Evolutionary conservation across 2,888 invertebrate genomes (phyloP).

Genomic region (Ochropacha duplaris): DNA sequence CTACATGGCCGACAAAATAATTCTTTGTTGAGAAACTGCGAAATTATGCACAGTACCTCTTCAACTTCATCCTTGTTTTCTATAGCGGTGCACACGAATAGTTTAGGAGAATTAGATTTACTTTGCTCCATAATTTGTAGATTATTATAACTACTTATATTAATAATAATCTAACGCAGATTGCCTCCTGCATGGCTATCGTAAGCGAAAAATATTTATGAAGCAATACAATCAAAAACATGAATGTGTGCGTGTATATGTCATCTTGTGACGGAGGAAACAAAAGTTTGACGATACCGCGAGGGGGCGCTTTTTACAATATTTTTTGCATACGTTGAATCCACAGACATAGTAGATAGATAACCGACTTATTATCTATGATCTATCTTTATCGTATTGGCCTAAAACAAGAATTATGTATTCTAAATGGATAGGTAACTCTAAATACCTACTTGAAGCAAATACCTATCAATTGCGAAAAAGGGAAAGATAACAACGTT

Average conservation of each 20-base stretch:
- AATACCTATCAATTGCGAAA: too few relatives aligned
- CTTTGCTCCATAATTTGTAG: slow-evolving; percentile 82
- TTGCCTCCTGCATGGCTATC: slow-evolving; percentile 85
- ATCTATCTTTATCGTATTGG: too few relatives aligned
- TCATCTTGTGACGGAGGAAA: slow-evolving; percentile 35
- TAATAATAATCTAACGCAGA: slow-evolving; percentile 82
- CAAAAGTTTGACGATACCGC: slow-evolving; percentile 36
- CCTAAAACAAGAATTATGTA: too few relatives aligned
- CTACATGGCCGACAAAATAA: slow-evolving; percentile 79
- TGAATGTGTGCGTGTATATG: slow-evolving; percentile 63
- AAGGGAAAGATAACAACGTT: too few relatives aligned
- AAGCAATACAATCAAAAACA: slow-evolving; percentile 76
- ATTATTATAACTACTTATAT: slow-evolving; percentile 79
- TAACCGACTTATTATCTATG: too few relatives aligned
- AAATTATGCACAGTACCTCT: slow-evolving; percentile 88
- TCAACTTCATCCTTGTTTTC: slow-evolving; percentile 95
- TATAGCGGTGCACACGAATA: slow-evolving; percentile 91
- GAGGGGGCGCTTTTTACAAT: slow-evolving; percentile 41
- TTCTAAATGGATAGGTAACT: too few relatives aligned
- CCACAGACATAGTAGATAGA: slow-evolving; percentile 8
- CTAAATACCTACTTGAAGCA: too few relatives aligned
- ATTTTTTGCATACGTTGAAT: slow-evolving; percentile 13
- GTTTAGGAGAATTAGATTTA: slow-evolving; percentile 86
- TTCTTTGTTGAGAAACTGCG: slow-evolving; percentile 78
- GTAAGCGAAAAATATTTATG: slow-evolving; percentile 82